Base-by-base conservation (phyloP, 2,113 vertebrate genomes). In the Deroptyus accipitrinus region DNA sequence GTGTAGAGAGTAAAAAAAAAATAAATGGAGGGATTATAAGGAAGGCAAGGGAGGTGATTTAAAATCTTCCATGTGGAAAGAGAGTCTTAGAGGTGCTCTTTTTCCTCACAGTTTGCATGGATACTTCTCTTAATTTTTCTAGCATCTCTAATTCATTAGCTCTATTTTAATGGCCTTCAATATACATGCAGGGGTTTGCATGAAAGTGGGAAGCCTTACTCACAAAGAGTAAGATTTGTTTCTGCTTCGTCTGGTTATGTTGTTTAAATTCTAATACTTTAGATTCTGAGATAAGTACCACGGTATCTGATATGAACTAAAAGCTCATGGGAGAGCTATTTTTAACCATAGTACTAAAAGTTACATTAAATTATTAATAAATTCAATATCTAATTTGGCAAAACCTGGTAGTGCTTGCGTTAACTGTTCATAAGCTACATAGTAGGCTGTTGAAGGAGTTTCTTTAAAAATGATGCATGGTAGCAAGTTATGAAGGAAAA, bases 301-400 rank as follows among this genome's bases (percentile, higher is more conserved):
- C n/a, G n/a, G 62, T 52, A 41, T 72, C 80, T 83, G 69, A 75
- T 73, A 49, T 2, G 55, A 35, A 82, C 67, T 72, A 13, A 69
- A 81, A 82, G 66, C 83, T 95, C 87, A 51, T 6, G 10, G 66
- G 59, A 92, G 79, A 86, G 67, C 74, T 95, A 69, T 92, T 96
- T 95, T 83, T 92, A 94, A 81, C 61, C 8, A 28, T 31, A 16
- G 41, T 85, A 52, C 63, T 94, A 41, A 42, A 89, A 83, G 63
- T 85, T 90, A 61, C 42, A 55, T 55, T 92, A 83, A 94, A 95
- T 92, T 86, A 96, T 95, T 96, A 91, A 94, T 88, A 95, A 81
- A 86, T 95, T 91, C 79, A 55, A 24, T 81, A 80, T 81, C 42
- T 83, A 87, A 88, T 91, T 83, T 83, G 72, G 64, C 59, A 91